Evolutionary conservation across 2,113 vertebrate genomes (phyloP).

Genomic region (Acrocephalus kingi): DNA sequence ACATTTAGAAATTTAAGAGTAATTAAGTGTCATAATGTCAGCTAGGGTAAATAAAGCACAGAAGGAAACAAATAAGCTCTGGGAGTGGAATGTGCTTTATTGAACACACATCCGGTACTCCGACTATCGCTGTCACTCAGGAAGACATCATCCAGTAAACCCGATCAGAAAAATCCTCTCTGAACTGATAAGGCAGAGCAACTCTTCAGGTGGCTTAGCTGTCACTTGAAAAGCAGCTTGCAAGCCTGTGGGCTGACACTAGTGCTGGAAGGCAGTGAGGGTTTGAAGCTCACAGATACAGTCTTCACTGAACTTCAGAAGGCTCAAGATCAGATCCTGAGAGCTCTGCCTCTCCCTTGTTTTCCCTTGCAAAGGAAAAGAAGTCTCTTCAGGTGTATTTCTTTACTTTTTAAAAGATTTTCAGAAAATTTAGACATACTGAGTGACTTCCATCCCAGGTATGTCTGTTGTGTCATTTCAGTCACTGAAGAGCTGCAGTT

Average conservation of each 20-base stretch:
- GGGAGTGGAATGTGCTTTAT: background rate
- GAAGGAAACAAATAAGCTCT: slow-evolving; percentile 28
- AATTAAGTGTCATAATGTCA: slow-evolving; percentile 50
- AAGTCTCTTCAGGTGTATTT: background rate
- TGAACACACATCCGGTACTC: background rate
- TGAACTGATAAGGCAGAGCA: background rate
- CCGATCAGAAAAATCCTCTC: slow-evolving; percentile 28
- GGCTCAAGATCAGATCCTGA: background rate
- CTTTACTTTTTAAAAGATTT: background rate
- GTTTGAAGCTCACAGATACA: background rate
- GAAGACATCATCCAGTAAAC: slow-evolving; percentile 22
- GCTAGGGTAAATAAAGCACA: slow-evolving; percentile 33
- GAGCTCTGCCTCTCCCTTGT: background rate
- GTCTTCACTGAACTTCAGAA: background rate
- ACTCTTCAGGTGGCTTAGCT: slow-evolving; percentile 3
- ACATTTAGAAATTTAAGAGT: slow-evolving; percentile 49
- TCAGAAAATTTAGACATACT: background rate
- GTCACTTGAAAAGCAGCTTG: background rate
- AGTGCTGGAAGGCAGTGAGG: background rate
- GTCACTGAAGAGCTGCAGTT: background rate
- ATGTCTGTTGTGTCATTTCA: background rate
- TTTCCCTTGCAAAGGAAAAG: background rate
- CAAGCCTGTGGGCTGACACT: slow-evolving; percentile 15
- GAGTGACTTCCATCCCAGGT: background rate
- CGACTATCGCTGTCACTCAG: background rate